These are phyloP conservation scores for Chamaea fasciata DNA, from an alignment of 2,113 vertebrate genomes.

Conservation along the genomic window DNA sequence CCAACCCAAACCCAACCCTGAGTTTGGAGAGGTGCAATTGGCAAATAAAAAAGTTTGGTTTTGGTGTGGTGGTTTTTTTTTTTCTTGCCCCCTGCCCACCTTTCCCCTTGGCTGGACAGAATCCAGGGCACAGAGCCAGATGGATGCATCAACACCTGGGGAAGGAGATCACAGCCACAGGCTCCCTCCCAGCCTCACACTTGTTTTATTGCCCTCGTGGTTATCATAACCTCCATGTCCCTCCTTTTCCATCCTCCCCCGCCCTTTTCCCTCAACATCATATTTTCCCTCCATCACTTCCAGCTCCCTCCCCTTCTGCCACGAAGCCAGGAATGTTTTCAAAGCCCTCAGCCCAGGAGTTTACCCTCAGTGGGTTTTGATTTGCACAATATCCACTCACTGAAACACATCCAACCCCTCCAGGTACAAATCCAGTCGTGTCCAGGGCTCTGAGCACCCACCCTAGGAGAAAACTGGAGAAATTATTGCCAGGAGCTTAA, in stretches of 20 bases:
- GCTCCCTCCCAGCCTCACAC: background rate
- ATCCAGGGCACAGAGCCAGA: background rate
- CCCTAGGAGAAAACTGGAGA: rapidly evolving
- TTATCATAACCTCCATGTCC: background rate
- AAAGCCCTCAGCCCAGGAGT: background rate
- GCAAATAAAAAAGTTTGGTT: no score
- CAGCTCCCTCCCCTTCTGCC: background rate
- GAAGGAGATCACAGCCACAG: background rate
- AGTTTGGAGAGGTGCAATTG: background rate
- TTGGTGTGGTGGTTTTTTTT: no score
- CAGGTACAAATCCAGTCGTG: rapidly evolving
- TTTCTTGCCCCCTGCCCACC: background rate
- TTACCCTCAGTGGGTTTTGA: rapidly evolving
- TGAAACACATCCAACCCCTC: rapidly evolving
- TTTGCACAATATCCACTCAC: rapidly evolving
- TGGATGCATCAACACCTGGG: background rate
- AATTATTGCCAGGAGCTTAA: background rate
- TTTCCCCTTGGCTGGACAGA: background rate
- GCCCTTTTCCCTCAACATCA: background rate
- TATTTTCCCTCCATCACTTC: background rate
- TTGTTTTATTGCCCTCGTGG: background rate
- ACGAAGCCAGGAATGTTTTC: background rate
- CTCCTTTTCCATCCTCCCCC: background rate
- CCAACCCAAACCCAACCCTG: background rate
- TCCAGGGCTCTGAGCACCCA: background rate